These are phyloP conservation scores for Bedellia somnulentella DNA, from an alignment of 2,888 invertebrate genomes.

Conservation along the genomic window DNA sequence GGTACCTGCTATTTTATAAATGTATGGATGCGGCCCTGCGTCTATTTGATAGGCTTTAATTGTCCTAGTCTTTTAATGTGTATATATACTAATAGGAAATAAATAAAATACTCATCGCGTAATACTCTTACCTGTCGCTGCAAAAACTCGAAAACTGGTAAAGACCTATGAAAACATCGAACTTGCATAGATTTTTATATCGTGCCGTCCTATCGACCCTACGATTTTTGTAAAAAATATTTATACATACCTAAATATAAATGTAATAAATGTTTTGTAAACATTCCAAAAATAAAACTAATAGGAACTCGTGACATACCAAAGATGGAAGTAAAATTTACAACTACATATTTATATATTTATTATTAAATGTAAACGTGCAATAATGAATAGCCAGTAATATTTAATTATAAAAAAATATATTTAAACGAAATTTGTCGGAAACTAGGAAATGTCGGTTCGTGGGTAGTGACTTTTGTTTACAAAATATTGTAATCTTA, in stretches of 20 bases:
- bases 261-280: slow-evolving; percentile 51
- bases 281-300: slow-evolving; percentile 50
- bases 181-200: slow-evolving; percentile 55
- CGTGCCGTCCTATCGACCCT: slow-evolving; percentile 62
- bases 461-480: too few species aligned
- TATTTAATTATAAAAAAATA: slow-evolving; percentile 56
- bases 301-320: slow-evolving; percentile 57
- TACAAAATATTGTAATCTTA: too few species aligned
- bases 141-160: slow-evolving; percentile 18
- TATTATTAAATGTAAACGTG: slow-evolving; percentile 60
- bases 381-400: slow-evolving; percentile 59
- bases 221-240: slow-evolving; percentile 55
- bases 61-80: slow-evolving; percentile 59
- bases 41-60: slow-evolving; percentile 59
- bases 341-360: slow-evolving; percentile 63
- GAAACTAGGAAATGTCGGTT: too few species aligned
- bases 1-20: slow-evolving; percentile 43
- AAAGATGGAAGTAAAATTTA: slow-evolving; percentile 56
- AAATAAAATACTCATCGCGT: too few species aligned
- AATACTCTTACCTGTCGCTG: slow-evolving; percentile 17
- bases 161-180: slow-evolving; percentile 56
- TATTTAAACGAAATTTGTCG: slow-evolving; percentile 13
- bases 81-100: too few species aligned
- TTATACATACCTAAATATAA: slow-evolving; percentile 48
- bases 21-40: slow-evolving; percentile 59